Evolutionary conservation across 1,140 invertebrate genomes (phyloP), one percentile per base, ranked within the genome.

Genomic region (Aphaenogaster floridana): DNA sequence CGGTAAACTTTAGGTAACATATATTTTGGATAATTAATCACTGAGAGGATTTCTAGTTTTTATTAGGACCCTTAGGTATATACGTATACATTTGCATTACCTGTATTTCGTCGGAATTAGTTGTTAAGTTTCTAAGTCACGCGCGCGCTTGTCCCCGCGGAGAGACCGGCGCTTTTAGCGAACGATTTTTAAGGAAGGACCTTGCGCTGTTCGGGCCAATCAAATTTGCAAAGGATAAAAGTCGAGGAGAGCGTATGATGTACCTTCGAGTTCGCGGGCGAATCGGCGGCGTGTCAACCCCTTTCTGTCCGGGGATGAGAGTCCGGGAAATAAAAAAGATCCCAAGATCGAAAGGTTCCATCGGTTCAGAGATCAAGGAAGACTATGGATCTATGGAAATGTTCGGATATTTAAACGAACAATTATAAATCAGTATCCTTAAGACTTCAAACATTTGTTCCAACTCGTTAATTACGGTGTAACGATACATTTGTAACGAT

Each of bases 11-110:
- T 92, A 89, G 63, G 81, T 90, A 83, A 78, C 54, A 86, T 90
- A 89, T 91, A 92, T 93, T 92, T 89, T 93, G 90, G 85, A 89
- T 89, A 91, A 91, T 83, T 87, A 87, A 79, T 54, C 63, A 76
- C 63, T 5, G 57, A 54, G 83, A 86, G 39, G 36, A 84, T 57
- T 86, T 89, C 79, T 87, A 89, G 83, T 80, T 92, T 92, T 61
- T 79, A 83, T 80, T 90, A 90, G 88, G 52, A 59, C 34, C 34
- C 54, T 81, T 90, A 92, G 77, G 54, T 88, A 61, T 39, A 78
- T 80, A 87, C 78, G 69, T 69, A 63, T 76, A 74, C 21, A 5
- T 91, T 81, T 84, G 77, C 68, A 77, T 90, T 86, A 66, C 72
- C 28, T 84, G 88, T 90, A 90, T 89, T 87, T 87, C 68, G 61